Evolutionary conservation across 2,888 invertebrate species (phyloP), one percentile per base, ranked within the genome.

Genomic region (Cantharis lateralis): DNA sequence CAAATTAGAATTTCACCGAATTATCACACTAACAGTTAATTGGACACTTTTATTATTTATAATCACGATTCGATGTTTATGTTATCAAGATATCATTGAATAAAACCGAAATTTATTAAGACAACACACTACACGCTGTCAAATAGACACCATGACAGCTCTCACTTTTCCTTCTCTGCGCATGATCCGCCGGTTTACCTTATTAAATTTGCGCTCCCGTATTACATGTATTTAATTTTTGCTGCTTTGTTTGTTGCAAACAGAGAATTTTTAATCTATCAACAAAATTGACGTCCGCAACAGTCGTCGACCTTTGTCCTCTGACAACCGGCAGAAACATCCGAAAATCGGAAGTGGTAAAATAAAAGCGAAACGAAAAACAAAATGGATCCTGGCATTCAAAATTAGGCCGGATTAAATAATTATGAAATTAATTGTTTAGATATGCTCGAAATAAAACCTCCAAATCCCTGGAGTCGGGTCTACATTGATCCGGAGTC

Each of bases 131-230:
- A 82, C 82, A 80, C 82, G 85, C 86, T 86, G 87, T 87, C 87
- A 87, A 87, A 87, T 86, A 82, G 83, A 82, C 83, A 86, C 87
- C 87, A 87, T 87, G 87, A 87, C 87, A 87, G 86, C 84, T 84
- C 84, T 84, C 81, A 83, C 81, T 82, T 80, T 79, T 74, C 66
- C 68, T 63, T n/a, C 64, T 71, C 74, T 62, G 82, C 83, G 83
- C 82, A 78, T 81, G 81, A 75, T 71, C 70, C 74, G 76, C 79
- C 77, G 77, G 81, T 74, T 79, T 79, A 78, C 16, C 18, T 66
- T 66, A 66, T 66, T 66, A 20, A 66, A 66, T 66, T 66, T 66
- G 64, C 64, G 64, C 64, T 66, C 64, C 64, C 0, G 10, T 20
- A 20, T 20, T 20, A 20, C n/a, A n/a, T 18, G 10, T 63, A 48